A percentile compares a stretch with the other conserved stretches of the same genome.
These are phyloP conservation scores for Marmota monax DNA, from an alignment of 2,113 vertebrate species.

Conservation along the genomic window DNA sequence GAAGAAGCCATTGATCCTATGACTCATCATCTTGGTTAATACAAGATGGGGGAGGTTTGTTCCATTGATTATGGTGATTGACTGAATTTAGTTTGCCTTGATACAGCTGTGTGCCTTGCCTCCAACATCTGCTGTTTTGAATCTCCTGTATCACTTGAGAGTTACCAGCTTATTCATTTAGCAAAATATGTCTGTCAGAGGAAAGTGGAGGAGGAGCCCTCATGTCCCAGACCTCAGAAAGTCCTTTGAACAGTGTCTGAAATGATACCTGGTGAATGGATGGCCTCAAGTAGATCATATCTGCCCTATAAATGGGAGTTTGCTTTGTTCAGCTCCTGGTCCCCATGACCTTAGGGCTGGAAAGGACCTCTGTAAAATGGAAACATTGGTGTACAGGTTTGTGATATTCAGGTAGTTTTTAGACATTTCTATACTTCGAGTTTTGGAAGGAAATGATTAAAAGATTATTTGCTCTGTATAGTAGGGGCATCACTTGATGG, in stretches of 20 bases:
- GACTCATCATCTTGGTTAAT: neutral
- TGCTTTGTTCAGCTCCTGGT: neutral
- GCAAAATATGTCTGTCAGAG: neutral
- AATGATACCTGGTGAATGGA: neutral
- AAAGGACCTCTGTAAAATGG: neutral
- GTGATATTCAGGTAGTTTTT: neutral
- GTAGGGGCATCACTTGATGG: neutral
- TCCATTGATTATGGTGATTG: neutral
- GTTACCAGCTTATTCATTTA: neutral
- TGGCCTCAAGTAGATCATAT: too few relatives aligned
- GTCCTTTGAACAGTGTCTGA: neutral
- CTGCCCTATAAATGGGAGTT: neutral
- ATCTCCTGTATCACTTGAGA: neutral
- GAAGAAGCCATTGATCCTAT: neutral
- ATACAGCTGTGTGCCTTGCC: neutral
- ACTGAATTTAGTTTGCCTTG: neutral
- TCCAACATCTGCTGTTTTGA: neutral
- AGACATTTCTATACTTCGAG: slow-evolving; percentile 4
- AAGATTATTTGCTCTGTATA: neutral
- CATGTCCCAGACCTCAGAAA: neutral
- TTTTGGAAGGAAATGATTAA: neutral
- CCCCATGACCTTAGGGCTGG: neutral
- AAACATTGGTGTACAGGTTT: neutral
- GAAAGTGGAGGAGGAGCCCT: neutral
- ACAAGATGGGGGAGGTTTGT: neutral